phyloP scores from a whole-genome alignment of 2,113 vertebrate genomes.

The Cisticola juncidis region DNA sequence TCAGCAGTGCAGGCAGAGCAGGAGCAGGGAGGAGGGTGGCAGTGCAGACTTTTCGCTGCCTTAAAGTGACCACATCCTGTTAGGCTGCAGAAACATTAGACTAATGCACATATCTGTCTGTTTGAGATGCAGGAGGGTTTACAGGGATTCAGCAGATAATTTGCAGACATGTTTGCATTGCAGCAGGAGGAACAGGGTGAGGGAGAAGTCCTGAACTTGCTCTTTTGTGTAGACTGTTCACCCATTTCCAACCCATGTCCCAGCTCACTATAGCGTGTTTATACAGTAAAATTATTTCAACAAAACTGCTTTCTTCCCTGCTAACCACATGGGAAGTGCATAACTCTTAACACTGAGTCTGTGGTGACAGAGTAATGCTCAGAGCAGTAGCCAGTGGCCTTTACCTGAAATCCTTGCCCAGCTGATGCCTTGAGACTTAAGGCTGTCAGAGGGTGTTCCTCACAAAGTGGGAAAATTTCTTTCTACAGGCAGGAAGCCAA shows the following conservation, averaged over 20 bases:
- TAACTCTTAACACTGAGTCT: neutral
- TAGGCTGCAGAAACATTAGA: neutral
- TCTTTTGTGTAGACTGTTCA: neutral
- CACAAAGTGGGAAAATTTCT: neutral
- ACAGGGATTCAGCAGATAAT: neutral
- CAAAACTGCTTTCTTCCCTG: neutral
- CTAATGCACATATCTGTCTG: neutral
- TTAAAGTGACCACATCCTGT: conserved; percentile 33
- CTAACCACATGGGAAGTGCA: neutral
- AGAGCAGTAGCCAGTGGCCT: neutral
- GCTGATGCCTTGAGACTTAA: neutral
- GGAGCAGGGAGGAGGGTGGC: neutral
- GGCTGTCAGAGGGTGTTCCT: neutral
- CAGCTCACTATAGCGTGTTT: neutral
- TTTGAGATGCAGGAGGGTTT: neutral
- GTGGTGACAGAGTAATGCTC: neutral
- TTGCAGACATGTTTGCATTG: neutral
- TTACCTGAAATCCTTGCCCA: neutral
- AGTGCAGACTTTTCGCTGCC: conserved; percentile 21
- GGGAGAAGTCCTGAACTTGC: neutral
- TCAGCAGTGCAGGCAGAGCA: neutral
- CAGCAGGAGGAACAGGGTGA: neutral
- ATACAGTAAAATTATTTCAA: neutral
- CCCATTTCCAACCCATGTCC: rapidly evolving
- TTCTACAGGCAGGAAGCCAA: neutral